Evolutionary conservation across 2,888 invertebrate species (phyloP), one percentile per base, ranked within the genome.

Genomic region (Hecatera dysodea): DNA sequence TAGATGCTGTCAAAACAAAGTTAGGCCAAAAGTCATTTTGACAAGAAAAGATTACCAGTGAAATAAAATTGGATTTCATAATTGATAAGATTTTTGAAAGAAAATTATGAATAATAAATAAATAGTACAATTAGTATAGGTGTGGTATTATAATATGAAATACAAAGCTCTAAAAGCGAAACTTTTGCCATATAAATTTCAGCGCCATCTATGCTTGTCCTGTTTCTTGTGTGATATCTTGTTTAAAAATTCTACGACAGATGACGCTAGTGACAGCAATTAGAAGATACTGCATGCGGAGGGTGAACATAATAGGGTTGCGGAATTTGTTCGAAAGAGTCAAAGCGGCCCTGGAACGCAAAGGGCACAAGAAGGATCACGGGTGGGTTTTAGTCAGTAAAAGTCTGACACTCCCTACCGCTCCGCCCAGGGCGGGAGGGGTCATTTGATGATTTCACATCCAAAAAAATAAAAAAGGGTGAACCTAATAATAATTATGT

Each of bases 1-100:
- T 29, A 17, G 60, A 17, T 33, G 48, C 56, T 75, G 72, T 72
- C 72, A 72, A 61, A 79, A 72, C 79, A 65, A 70, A 62, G 15
- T 52, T 27, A n/a, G n/a, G n/a, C 17, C 2, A 9, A 33, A 75
- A 22, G 67, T 67, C 56, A 56, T 12, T 44, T 53, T 36, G 29
- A 53, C 42, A 48, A 36, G 0, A 48, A 39, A 27, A 7, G 17
- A 24, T 57, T 59, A 19, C 46, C 48, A 71, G 19, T 12, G 1
- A 5, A 22, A n/a, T 24, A 22, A 55, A 22, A 24, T 22, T 15
- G 7, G 0, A 24, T 36, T 46, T 17, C 9, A 29, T 5, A n/a
- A n/a, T 33, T 24, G 52, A 33, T 5, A 19, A 44, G 19, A 0
- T 1, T 5, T 27, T 6, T 2, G 4, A 24, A n/a, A 39, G 8